These are phyloP conservation scores for Oxyura jamaicensis DNA, from an alignment of 2,113 vertebrate species.

Conservation along the genomic window DNA sequence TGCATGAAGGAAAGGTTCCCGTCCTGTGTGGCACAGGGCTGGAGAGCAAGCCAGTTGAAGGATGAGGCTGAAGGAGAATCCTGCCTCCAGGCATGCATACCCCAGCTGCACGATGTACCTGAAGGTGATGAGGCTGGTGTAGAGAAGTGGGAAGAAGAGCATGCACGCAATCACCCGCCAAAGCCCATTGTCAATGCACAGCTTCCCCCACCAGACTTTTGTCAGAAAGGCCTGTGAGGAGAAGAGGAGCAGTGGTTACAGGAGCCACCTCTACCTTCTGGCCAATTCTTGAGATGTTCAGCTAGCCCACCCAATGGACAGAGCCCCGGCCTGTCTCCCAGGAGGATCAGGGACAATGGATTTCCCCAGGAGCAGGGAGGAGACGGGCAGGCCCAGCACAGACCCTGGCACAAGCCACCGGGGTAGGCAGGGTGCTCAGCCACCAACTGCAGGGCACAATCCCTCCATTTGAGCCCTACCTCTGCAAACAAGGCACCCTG, in stretches of 20 bases:
- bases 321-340: neutral
- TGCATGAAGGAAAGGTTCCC: neutral
- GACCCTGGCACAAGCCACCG: neutral
- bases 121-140: conserved; percentile 86
- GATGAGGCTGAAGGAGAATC: neutral
- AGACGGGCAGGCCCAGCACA: neutral
- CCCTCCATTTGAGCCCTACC: neutral
- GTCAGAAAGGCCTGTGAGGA: conserved; percentile 88
- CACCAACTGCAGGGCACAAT: neutral
- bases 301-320: neutral
- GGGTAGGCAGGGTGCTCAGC: neutral
- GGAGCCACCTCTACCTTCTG: neutral
- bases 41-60: no score
- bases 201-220: conserved; percentile 95
- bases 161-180: conserved; percentile 87
- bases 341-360: neutral
- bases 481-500: neutral
- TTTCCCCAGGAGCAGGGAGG: neutral
- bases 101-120: conserved; percentile 73
- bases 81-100: accelerated
- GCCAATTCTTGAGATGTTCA: no score
- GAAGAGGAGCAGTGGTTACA: neutral
- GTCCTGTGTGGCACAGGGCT: neutral
- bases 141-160: conserved; percentile 87
- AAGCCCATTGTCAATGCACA: conserved; percentile 85